Base-by-base conservation (phyloP, 1,140 invertebrate species). In the Magallana gigas region DNA sequence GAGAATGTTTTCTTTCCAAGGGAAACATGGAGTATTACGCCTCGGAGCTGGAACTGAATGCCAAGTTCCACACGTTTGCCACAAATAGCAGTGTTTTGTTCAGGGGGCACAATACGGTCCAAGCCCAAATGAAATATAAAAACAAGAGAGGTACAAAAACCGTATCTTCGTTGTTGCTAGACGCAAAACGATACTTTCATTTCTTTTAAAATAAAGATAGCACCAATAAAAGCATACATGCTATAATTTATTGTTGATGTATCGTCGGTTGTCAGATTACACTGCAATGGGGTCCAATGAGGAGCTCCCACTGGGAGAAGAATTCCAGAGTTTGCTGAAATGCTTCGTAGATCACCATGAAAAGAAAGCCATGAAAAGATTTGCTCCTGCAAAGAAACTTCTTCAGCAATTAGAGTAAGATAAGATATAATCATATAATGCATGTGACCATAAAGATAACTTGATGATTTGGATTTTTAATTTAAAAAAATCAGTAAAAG, bases 21-120 rank as follows among this genome's bases (percentile, higher is more conserved):
- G 93, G 93, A 0, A 94, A 94, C 83, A 93, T 93, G 93, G 93
- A 94, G 83, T 94, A 95, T 84, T 95, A 95, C 86, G 88, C 93
- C 4, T 71, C 88, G 14, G 94, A 95, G 84, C 83, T 94, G 8
- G 94, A 94, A 57, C 88, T 95, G 59, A 95, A 95, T 89, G 92
- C 92, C 57, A 95, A 94, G 87, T 93, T 95, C 62, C 90, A 92
- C 62, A 93, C 93, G 0, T 95, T 94, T 91, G 92, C 94, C 56
- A 92, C 91, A 62, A 95, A 95, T 88, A 93, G 92, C 83, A 94
- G 92, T 81, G 85, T 93, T 23, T 90, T 95, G 11, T 94, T 94
- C 88, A 91, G 93, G 60, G 94, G 94, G 9, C 94, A 94, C 57
- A 95, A 95, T 83, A 94, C 94, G 14, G 94, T 95, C 7, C 89